Evolutionary conservation across 2,113 vertebrate genomes (phyloP).

Genomic region (Gallinago media): DNA sequence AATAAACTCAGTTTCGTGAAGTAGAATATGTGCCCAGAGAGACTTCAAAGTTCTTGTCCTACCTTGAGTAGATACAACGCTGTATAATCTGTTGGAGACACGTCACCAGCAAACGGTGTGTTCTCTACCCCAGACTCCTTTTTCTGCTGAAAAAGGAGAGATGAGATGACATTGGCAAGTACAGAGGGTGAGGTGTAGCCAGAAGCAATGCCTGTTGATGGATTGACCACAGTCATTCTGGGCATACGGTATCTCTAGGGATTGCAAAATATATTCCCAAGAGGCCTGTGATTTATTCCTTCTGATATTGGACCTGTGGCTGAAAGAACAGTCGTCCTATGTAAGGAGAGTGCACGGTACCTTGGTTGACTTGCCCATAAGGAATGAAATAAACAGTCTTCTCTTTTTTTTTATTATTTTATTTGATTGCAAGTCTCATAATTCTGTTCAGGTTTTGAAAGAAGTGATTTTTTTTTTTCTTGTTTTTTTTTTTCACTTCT

Average conservation of each 20-base stretch:
- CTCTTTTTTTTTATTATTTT: background rate
- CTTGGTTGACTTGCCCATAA: background rate
- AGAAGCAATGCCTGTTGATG: background rate
- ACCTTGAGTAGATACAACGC: background rate
- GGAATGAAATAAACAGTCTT: background rate
- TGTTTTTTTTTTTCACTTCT: background rate
- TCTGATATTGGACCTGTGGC: background rate
- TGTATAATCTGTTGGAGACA: background rate
- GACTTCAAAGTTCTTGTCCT: background rate
- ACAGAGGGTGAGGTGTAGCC: background rate
- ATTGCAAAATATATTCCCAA: background rate
- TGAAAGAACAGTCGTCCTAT: background rate
- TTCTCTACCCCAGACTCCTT: background rate
- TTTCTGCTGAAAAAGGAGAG: background rate
- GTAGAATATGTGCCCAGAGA: background rate
- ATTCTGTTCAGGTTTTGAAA: background rate
- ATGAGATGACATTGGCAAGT: background rate
- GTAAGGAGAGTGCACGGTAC: fast-evolving
- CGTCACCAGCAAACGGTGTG: background rate
- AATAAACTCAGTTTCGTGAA: background rate
- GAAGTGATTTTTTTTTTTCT: background rate
- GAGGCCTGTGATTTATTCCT: background rate
- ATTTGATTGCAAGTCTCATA: background rate
- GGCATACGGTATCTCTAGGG: background rate
- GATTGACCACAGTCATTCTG: background rate